Base-by-base conservation (phyloP, 2,888 invertebrate species). In the Geotrupes spiniger region DNA sequence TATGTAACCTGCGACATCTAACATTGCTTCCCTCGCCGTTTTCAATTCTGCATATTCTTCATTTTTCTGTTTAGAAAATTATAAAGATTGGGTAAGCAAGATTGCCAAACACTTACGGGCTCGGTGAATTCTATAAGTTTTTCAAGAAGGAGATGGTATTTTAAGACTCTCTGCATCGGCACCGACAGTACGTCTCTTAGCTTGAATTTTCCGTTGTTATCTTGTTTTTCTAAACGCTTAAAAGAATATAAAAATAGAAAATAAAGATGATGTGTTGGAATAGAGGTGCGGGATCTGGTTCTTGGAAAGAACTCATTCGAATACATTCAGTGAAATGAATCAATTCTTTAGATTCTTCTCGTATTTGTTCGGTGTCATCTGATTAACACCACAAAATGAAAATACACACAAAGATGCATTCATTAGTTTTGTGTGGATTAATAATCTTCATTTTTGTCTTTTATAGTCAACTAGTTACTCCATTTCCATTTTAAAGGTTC, bases 151-250 rank as follows among this genome's bases (percentile, higher is more conserved):
- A 99, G 79, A 72, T 97, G 97, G 75, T 99, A 99, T 71, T 98
- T 99, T 55, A 99, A 82, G 59, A 99, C 89, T 69, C 99, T 80
- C 75, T 99, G 99, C 93, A 99, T 96, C 33, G 99, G 99, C 55
- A 99, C 95, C 14, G 95, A 92, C 37, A 99, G 76, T 56, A 99
- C 89, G 72, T 99, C 99, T 39, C 96, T 82, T 59, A 99, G 76
- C 73, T 94, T 92, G 68, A 98, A 94, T 68, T 92, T 88, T 9
- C 94, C 94, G 63, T 94, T 91, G 74, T 95, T 96, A 63, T 94
- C 93, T 67, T 91, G 89, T 63, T 88, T 85, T 73, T 97, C 95
- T 71, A 92, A 93, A 76, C 87, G 87, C 92, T 94, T 74, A 53
- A 36, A 38, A 14, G 45, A 39, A 17, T 31, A 38, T 36, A 26